Percentiles rank a stretch among this genome's conserved stretches.
Evolutionary conservation across 2,797 vertebrate species (phyloP).

Genomic region (Anguilla marmorata): DNA sequence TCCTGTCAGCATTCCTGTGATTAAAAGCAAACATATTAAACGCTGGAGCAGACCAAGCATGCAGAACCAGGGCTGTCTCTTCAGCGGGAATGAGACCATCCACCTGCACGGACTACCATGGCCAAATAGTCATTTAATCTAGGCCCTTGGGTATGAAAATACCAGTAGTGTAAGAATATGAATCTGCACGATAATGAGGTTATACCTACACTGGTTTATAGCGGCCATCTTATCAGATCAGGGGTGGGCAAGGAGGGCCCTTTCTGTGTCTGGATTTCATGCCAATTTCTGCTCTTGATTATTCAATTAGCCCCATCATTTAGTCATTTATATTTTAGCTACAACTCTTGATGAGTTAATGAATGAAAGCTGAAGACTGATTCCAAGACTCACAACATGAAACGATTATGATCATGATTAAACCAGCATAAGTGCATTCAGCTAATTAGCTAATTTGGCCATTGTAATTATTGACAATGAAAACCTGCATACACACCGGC

Average conservation of each 20-base stretch:
- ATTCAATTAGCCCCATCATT: no score
- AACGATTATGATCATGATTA: neutral
- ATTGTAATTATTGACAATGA: no score
- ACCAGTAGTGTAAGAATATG: neutral
- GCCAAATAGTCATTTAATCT: neutral
- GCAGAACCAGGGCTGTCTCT: neutral
- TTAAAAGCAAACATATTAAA: slow-evolving; percentile 9
- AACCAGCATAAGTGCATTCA: neutral
- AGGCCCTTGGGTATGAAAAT: neutral
- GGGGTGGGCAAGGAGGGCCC: no score
- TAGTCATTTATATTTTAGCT: no score
- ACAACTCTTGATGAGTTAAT: no score
- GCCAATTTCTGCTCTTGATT: no score
- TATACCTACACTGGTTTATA: neutral
- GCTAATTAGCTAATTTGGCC: neutral
- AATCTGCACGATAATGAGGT: neutral
- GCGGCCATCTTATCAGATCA: neutral
- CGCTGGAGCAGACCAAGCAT: neutral
- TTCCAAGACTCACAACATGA: neutral
- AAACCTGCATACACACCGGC: no score
- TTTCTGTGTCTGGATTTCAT: no score
- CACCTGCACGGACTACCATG: neutral
- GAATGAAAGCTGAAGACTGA: no score
- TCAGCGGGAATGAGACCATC: neutral
- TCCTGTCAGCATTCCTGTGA: neutral